A percentile compares a stretch with the other conserved stretches of the same genome.
Evolutionary conservation across 2,888 invertebrate species (phyloP).

Genomic region (Poecilus cupreus): DNA sequence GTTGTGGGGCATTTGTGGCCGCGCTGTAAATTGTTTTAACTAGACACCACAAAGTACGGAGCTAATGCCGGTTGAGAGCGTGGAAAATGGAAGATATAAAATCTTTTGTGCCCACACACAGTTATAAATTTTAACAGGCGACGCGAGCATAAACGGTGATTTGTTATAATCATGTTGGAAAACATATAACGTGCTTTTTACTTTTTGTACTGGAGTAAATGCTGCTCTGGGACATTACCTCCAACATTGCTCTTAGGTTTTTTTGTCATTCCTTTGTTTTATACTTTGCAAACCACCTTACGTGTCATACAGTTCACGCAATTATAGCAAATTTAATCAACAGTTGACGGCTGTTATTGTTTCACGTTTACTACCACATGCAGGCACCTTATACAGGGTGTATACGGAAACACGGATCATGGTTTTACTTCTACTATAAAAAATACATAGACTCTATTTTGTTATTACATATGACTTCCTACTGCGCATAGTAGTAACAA

Average conservation of each 20-base stretch:
- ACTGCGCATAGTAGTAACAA: no score
- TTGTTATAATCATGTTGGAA: constrained; percentile 56
- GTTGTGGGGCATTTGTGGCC: neutral
- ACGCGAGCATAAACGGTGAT: constrained; percentile 53
- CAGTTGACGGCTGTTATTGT: neutral
- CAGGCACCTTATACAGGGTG: neutral
- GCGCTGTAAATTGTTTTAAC: constrained; percentile 48
- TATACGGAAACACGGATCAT: no score
- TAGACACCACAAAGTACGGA: constrained; percentile 51
- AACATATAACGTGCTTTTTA: constrained; percentile 40
- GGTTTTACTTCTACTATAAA: neutral
- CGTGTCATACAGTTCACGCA: constrained; percentile 23
- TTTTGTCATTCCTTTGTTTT: constrained; percentile 42
- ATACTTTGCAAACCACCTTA: constrained; percentile 17
- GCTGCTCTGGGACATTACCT: constrained; percentile 20
- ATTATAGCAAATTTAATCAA: constrained; percentile 39
- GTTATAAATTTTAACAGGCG: constrained; percentile 58
- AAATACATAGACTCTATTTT: no score
- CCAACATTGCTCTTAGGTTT: constrained; percentile 8
- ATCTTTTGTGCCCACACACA: constrained; percentile 57
- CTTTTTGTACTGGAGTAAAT: constrained; percentile 3
- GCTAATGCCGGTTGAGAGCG: constrained; percentile 54
- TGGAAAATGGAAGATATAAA: constrained; percentile 60
- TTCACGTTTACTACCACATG: neutral
- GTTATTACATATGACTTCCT: no score